Conservation (phyloP, 2,113 vertebrate genomes). For the Hystrix brachyura region DNA sequence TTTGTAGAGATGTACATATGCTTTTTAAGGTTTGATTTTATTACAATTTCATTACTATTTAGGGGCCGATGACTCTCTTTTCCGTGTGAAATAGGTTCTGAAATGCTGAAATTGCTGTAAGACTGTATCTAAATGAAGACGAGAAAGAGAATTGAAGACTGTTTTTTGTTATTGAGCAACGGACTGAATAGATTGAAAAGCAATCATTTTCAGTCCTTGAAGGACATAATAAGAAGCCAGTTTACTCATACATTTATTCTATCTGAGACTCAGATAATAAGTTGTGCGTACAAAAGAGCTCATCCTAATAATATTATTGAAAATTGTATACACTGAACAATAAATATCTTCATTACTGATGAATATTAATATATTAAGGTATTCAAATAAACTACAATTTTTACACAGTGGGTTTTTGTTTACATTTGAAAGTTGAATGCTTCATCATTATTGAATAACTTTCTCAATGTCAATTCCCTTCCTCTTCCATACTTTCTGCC, state of each 20-base stretch:
- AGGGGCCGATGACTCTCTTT: background rate
- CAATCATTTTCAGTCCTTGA: background rate
- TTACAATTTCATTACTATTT: background rate
- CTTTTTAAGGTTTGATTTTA: background rate
- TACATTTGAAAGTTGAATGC: background rate
- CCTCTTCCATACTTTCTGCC: background rate
- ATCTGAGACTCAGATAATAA: background rate
- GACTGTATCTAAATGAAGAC: background rate
- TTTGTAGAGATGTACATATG: background rate
- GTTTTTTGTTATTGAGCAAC: background rate
- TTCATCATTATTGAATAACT: background rate
- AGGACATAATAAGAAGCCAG: background rate
- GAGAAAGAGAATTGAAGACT: background rate
- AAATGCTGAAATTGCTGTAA: constrained; percentile 1
- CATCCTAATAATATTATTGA: constrained; percentile 1
- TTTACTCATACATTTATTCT: background rate
- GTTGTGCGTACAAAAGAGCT: background rate
- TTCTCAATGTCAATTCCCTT: background rate
- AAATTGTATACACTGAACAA: background rate
- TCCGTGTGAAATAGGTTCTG: background rate
- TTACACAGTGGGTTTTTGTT: background rate
- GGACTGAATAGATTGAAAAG: background rate
- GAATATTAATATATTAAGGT: background rate
- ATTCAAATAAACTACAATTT: background rate
- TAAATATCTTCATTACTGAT: background rate